A percentile compares a stretch with the other conserved stretches of the same genome.
Evolutionary conservation across 64 coral and sea anemone genomes (phyloP).

Genomic region (Catalaphyllia jardinei): DNA sequence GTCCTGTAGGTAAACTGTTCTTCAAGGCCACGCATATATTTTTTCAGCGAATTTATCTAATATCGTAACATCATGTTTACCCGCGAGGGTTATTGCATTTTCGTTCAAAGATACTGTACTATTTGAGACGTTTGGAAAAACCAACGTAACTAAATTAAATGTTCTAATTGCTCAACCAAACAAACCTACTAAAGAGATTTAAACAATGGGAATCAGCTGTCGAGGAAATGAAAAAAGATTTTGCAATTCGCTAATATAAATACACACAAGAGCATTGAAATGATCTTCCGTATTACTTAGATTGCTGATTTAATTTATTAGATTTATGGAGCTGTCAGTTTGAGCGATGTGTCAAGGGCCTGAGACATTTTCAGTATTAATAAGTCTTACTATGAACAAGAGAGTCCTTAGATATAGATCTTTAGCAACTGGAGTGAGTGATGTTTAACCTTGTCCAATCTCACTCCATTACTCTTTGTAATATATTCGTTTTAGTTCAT

Average conservation of each 20-base stretch:
- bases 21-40: background rate
- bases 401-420: background rate
- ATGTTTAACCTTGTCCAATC: background rate
- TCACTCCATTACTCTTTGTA: background rate
- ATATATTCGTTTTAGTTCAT: background rate
- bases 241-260: conserved; percentile 19
- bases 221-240: conserved; percentile 17
- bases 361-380: background rate
- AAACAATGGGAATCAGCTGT: background rate
- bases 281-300: background rate
- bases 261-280: background rate
- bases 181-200: conserved; percentile 10
- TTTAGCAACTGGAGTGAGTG: background rate
- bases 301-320: conserved; percentile 30
- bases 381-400: background rate
- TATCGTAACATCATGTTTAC: background rate
- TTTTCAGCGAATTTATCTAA: background rate
- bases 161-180: background rate
- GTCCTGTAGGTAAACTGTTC: background rate
- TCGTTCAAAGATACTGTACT: background rate
- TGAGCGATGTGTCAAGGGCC: too few relatives aligned
- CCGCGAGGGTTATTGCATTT: background rate
- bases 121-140: background rate
- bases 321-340: conserved; percentile 2
- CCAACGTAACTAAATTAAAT: background rate